These are phyloP conservation scores for Ctenomys sociabilis DNA, from an alignment of 2,113 vertebrate genomes.

Conservation along the genomic window DNA sequence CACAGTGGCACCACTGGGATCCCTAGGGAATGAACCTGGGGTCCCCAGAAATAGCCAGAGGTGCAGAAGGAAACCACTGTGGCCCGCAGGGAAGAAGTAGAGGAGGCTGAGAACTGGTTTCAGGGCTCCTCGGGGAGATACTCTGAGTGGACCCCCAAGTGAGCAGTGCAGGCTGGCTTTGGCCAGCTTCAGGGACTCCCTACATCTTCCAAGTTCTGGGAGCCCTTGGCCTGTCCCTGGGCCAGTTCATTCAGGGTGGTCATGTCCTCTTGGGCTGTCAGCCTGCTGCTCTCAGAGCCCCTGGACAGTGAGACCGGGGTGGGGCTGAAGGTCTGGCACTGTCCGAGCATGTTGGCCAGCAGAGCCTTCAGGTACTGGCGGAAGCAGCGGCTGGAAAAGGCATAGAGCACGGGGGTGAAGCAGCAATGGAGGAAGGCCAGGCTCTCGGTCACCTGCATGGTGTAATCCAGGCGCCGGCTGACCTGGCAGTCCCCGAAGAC, in stretches of 20 bases:
- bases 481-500: slow-evolving; percentile 82
- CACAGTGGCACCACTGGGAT: too few species aligned
- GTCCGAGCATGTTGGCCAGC: slow-evolving; percentile 46
- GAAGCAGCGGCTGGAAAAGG: slow-evolving; percentile 83
- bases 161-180: neutral
- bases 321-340: neutral
- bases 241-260: slow-evolving; percentile 46
- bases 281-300: slow-evolving; percentile 62
- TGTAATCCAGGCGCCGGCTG: slow-evolving; percentile 85
- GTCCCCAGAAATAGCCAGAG: neutral
- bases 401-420: slow-evolving; percentile 86
- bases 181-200: neutral
- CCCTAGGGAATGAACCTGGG: neutral
- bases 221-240: neutral
- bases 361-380: slow-evolving; percentile 76
- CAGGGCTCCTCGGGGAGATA: neutral
- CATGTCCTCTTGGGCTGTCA: slow-evolving; percentile 67
- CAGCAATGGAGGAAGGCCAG: slow-evolving; percentile 88
- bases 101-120: neutral
- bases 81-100: neutral
- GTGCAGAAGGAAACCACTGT: neutral
- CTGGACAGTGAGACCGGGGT: slow-evolving; percentile 58
- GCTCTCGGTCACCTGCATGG: slow-evolving; percentile 86
- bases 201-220: rapidly evolving
- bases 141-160: neutral